Evolutionary conservation across 2,797 vertebrate genomes (phyloP).

Genomic region (Sciurus vulgaris): DNA sequence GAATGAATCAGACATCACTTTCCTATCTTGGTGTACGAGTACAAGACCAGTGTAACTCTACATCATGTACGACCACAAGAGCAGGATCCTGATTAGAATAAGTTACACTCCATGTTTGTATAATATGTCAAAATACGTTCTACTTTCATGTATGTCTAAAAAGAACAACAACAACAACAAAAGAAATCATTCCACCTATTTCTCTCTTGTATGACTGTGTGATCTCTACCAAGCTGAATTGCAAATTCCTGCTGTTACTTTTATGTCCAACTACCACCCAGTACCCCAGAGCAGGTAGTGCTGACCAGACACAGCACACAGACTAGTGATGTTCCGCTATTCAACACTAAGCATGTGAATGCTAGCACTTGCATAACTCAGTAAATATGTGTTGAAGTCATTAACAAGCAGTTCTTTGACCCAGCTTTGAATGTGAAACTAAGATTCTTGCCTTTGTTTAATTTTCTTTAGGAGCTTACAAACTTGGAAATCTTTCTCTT

Average conservation of each 20-base stretch:
- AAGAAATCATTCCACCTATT: neutral
- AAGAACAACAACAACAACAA: no score
- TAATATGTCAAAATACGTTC: no score
- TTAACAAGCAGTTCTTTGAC: neutral
- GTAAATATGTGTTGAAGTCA: neutral
- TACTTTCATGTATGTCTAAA: no score
- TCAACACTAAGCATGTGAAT: neutral
- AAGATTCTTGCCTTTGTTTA: neutral
- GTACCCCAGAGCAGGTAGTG: no score
- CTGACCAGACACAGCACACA: rapidly evolving
- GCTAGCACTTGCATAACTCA: neutral
- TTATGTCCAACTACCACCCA: no score
- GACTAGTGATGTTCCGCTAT: neutral
- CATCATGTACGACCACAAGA: no score
- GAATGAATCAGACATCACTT: no score
- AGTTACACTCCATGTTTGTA: no score
- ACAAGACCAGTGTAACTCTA: no score
- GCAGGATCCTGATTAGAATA: no score
- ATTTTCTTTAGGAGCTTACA: neutral
- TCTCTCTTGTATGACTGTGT: neutral
- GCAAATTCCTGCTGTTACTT: neutral
- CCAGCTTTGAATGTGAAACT: neutral
- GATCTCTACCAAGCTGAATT: neutral
- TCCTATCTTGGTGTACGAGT: no score
- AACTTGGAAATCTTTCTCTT: neutral